These are phyloP conservation scores for Musca vetustissima DNA, from an alignment of 1,140 invertebrate species.

Conservation along the genomic window DNA sequence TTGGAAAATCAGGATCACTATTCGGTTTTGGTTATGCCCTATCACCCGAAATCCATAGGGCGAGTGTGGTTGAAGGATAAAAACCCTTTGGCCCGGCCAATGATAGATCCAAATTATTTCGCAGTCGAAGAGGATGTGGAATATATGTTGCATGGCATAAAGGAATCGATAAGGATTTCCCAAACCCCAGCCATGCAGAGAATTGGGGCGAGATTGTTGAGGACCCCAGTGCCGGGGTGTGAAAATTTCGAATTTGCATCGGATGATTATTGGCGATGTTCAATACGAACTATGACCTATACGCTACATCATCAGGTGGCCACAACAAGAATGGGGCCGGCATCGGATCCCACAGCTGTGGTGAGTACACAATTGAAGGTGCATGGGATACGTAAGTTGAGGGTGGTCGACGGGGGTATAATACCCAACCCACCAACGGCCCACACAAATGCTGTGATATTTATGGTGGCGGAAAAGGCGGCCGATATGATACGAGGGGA, in stretches of 20 bases:
- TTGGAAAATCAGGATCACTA: slow-evolving; percentile 60
- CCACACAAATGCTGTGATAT: slow-evolving; percentile 73
- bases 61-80: slow-evolving; percentile 65
- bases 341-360: slow-evolving; percentile 67
- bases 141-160: slow-evolving; percentile 68
- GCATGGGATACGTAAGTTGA: slow-evolving; percentile 68
- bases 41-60: slow-evolving; percentile 75
- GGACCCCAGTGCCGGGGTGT: slow-evolving; percentile 65
- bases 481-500: slow-evolving; percentile 75
- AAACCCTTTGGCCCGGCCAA: slow-evolving; percentile 74
- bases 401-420: slow-evolving; percentile 76
- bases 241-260: slow-evolving; percentile 59
- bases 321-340: slow-evolving; percentile 78
- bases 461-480: slow-evolving; percentile 88
- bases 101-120: slow-evolving; percentile 77
- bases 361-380: slow-evolving; percentile 75
- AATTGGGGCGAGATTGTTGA: slow-evolving; percentile 56
- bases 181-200: slow-evolving; percentile 64
- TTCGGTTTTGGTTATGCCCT: slow-evolving; percentile 69
- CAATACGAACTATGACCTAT: slow-evolving; percentile 63
- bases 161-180: slow-evolving; percentile 63
- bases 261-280: slow-evolving; percentile 76
- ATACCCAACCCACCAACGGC: slow-evolving; percentile 72
- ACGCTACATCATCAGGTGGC: slow-evolving; percentile 73
- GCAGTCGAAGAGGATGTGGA: slow-evolving; percentile 64